Evolutionary conservation across 2,888 invertebrate genomes (phyloP).

Genomic region (Netelia fuscicornis): DNA sequence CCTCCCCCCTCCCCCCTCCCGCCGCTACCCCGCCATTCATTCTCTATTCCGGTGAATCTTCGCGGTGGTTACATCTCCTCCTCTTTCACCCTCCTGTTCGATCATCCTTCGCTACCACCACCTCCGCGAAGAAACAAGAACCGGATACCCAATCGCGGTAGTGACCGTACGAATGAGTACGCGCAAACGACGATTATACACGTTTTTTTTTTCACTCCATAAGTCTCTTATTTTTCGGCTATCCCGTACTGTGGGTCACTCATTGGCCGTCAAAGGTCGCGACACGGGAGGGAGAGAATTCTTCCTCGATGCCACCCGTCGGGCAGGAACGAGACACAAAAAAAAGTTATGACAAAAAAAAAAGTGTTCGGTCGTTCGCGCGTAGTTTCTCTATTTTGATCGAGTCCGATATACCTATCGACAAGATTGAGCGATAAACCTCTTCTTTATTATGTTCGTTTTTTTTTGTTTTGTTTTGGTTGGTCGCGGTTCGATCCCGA

Average conservation of each 20-base stretch:
- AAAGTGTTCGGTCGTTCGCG: constrained; percentile 2
- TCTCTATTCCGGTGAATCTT: constrained; percentile 43
- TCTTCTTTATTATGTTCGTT: not conserved
- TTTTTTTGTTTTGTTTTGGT: no score
- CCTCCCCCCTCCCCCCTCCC: not conserved
- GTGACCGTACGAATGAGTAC: not conserved
- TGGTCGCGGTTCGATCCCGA: not conserved
- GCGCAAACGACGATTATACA: not conserved
- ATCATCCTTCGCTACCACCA: constrained; percentile 45
- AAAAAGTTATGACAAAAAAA: not conserved
- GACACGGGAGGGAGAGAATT: constrained; percentile 12
- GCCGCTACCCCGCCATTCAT: not conserved
- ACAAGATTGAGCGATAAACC: not conserved
- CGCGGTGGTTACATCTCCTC: constrained; percentile 11
- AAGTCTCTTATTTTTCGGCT: constrained; percentile 1
- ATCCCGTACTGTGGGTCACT: constrained; percentile 28
- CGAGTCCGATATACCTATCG: not conserved
- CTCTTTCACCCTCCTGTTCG: constrained; percentile 46
- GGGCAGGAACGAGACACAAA: not conserved
- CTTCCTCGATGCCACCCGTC: constrained; percentile 38
- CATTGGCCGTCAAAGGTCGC: constrained; percentile 26
- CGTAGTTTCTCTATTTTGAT: not conserved
- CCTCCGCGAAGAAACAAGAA: not conserved
- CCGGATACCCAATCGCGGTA: constrained; percentile 4
- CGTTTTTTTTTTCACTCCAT: constrained; percentile 6